Evolutionary conservation across 2,797 vertebrate species (phyloP).

Genomic region (Bradypodion ventrale): DNA sequence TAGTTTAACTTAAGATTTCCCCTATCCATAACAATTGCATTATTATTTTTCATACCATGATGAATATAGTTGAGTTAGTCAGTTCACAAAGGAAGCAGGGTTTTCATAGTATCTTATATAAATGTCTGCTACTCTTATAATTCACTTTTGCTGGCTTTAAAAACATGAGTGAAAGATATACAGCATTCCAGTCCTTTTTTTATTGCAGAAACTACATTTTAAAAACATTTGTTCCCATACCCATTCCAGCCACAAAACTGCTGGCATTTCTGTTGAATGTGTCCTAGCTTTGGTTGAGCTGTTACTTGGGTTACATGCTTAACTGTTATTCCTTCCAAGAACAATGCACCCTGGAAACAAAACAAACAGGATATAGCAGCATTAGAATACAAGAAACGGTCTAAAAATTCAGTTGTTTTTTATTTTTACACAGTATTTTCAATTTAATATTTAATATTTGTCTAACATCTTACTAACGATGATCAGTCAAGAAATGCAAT

Average conservation of each 20-base stretch:
- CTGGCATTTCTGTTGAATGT: conserved; percentile 92
- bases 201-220: conserved; percentile 12
- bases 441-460: background rate
- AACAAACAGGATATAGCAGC: background rate
- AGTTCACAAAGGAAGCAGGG: background rate
- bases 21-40: background rate
- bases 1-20: background rate
- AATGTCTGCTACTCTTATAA: background rate
- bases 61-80: background rate
- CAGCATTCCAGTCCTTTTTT: background rate
- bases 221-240: conserved; percentile 70
- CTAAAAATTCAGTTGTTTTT: background rate
- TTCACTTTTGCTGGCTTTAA: background rate
- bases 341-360: conserved; percentile 86
- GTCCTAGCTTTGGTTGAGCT: conserved; percentile 89
- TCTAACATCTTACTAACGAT: background rate
- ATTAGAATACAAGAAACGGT: conserved; percentile 30
- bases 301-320: conserved; percentile 92
- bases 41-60: background rate
- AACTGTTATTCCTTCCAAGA: conserved; percentile 92
- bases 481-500: background rate
- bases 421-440: background rate
- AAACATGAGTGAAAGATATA: background rate
- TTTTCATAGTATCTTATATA: background rate
- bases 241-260: conserved; percentile 94